These are phyloP conservation scores for Phoenicopterus ruber DNA, from an alignment of 2,113 vertebrate species.

Conservation along the genomic window DNA sequence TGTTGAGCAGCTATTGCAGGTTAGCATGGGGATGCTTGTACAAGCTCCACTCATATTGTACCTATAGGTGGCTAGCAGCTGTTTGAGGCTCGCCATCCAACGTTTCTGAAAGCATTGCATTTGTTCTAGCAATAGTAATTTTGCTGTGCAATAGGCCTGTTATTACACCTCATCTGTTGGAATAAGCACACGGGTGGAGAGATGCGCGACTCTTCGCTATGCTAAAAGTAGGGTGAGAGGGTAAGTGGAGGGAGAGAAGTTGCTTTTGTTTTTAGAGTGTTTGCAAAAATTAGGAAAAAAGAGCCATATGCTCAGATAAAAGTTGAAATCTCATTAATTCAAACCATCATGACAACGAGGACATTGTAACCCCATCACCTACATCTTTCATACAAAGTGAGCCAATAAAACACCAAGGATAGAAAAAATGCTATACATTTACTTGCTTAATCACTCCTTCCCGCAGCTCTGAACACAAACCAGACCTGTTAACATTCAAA, in stretches of 20 bases:
- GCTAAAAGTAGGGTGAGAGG: background rate
- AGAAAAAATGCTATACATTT: background rate
- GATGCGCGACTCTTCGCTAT: background rate
- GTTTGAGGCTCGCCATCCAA: background rate
- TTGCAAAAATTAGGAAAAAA: constrained; percentile 14
- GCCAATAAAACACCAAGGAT: background rate
- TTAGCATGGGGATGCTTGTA: background rate
- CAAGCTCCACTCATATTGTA: background rate
- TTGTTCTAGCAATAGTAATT: background rate
- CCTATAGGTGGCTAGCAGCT: background rate
- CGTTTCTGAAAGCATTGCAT: background rate
- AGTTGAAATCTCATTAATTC: constrained; percentile 25
- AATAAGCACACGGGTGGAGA: background rate
- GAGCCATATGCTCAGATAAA: background rate
- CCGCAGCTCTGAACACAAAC: background rate
- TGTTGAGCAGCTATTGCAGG: background rate
- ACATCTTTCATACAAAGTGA: constrained; percentile 3
- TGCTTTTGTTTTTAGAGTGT: background rate
- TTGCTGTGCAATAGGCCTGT: background rate
- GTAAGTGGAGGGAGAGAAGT: background rate
- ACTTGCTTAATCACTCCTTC: constrained; percentile 16
- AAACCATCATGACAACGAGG: constrained; percentile 19
- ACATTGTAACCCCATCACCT: background rate
- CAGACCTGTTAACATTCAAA: background rate
- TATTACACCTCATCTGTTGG: background rate